These are phyloP conservation scores for Fratercula arctica DNA, from an alignment of 2,797 vertebrate genomes.

Conservation along the genomic window DNA sequence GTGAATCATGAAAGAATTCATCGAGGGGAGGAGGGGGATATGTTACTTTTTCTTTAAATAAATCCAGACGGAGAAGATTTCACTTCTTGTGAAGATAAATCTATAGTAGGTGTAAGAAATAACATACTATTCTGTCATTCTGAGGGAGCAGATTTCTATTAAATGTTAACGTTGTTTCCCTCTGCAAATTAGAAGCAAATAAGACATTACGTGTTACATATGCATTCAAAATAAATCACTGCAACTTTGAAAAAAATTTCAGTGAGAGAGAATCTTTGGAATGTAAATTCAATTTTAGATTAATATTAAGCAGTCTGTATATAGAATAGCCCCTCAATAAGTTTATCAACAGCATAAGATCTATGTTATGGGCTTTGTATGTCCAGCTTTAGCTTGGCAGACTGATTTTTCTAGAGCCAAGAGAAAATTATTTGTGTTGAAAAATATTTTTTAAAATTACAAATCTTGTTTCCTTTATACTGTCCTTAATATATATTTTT, in stretches of 20 bases:
- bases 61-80: neutral
- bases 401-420: neutral
- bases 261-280: neutral
- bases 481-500: neutral
- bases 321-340: neutral
- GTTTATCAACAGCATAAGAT: neutral
- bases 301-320: neutral
- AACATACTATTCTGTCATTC: neutral
- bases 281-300: neutral
- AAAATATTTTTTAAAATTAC: neutral
- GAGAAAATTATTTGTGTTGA: neutral
- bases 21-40: neutral
- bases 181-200: neutral
- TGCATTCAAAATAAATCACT: neutral
- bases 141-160: neutral
- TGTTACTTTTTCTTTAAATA: neutral
- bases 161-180: neutral
- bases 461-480: neutral
- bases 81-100: neutral
- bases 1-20: neutral
- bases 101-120: neutral
- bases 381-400: neutral
- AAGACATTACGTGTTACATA: rapidly evolving
- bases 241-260: neutral
- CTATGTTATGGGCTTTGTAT: neutral